Evolutionary conservation across 64 coral and sea anemone genomes (phyloP).

Genomic region (Acropora yongei): DNA sequence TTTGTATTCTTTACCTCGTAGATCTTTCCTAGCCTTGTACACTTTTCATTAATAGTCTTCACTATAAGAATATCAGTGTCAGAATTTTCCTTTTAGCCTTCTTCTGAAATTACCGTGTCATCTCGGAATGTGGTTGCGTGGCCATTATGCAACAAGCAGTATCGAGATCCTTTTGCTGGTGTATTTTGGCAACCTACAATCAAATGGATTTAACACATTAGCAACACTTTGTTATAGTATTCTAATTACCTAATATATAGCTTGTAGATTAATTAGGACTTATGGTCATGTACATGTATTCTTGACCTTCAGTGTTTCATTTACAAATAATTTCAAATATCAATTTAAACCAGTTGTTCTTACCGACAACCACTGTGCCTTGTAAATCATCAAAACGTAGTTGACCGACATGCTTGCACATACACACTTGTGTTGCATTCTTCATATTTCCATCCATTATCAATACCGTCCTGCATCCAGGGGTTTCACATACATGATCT

Average conservation of each 20-base stretch:
- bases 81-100: background rate
- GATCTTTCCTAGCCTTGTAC: background rate
- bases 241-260: background rate
- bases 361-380: conserved; percentile 53
- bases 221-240: background rate
- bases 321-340: background rate
- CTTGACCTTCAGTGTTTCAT: background rate
- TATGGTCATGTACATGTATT: background rate
- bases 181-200: background rate
- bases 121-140: background rate
- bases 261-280: background rate
- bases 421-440: conserved; percentile 61
- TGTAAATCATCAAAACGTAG: conserved; percentile 41
- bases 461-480: conserved; percentile 34
- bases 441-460: conserved; percentile 77
- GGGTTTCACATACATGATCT: conserved; percentile 11
- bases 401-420: conserved; percentile 54
- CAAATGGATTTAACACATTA: background rate
- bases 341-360: conserved; percentile 5
- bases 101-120: background rate
- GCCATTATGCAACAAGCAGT: background rate
- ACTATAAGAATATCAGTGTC: background rate
- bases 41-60: background rate
- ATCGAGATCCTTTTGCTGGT: background rate
- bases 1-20: background rate